Conservation (phyloP, 35 echinoderm and acorn worm species). For the Eucidaris tribuloides region DNA sequence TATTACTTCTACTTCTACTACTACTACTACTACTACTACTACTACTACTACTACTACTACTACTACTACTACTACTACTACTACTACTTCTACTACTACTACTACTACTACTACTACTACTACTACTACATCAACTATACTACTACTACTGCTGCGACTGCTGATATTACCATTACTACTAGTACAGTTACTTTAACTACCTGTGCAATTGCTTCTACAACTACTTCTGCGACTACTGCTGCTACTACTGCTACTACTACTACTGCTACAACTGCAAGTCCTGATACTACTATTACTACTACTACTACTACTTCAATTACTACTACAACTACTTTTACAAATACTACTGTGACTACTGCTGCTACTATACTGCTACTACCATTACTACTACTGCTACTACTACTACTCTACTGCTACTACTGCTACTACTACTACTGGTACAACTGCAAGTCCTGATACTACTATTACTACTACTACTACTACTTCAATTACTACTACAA, state of each 20-base stretch:
- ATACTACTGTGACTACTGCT: not conserved
- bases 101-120: not conserved
- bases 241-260: not conserved
- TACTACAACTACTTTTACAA: not conserved
- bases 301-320: not conserved
- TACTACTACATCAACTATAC: not conserved
- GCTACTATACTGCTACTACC: not conserved
- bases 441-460: not conserved
- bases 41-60: not conserved
- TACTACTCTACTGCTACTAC: not conserved
- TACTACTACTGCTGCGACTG: not conserved
- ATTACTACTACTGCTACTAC: not conserved
- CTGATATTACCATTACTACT: not conserved
- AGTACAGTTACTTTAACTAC: not conserved
- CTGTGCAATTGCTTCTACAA: too few species aligned
- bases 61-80: not conserved
- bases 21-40: not conserved
- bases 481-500: not conserved
- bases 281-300: not conserved
- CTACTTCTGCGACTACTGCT: not conserved
- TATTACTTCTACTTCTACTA: too few species aligned
- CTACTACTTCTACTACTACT: not conserved
- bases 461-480: not conserved
- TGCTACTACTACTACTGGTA: not conserved
- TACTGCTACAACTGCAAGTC: not conserved